Evolutionary conservation across 2,113 vertebrate species (phyloP).

Genomic region (Sturnus vulgaris): DNA sequence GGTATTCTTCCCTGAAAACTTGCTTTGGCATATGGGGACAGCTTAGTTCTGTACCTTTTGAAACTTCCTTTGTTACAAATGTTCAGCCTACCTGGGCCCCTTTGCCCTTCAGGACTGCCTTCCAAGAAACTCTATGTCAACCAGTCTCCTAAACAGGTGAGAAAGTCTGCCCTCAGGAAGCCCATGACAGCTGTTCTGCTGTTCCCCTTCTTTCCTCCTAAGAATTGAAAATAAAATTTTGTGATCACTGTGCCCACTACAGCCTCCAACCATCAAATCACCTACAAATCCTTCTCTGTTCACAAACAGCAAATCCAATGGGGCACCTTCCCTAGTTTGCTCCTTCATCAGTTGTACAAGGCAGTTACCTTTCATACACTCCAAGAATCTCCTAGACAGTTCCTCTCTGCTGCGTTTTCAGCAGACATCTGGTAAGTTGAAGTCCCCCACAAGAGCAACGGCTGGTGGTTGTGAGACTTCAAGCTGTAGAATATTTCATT

Average conservation of each 20-base stretch:
- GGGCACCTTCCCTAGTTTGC: background rate
- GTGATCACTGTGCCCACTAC: accelerated
- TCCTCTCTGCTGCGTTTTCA: background rate
- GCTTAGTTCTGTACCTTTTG: background rate
- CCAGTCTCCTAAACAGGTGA: background rate
- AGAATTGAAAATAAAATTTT: background rate
- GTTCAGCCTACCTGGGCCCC: background rate
- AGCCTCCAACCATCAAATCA: background rate
- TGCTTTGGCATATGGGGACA: accelerated
- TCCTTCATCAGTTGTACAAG: background rate
- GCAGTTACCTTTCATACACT: background rate
- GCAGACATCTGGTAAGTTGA: background rate
- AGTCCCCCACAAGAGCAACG: background rate
- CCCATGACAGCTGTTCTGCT: background rate
- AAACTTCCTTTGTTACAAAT: background rate
- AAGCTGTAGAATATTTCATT: background rate
- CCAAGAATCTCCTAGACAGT: background rate
- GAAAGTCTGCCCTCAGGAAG: background rate
- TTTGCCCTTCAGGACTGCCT: background rate
- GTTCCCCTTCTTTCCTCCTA: accelerated
- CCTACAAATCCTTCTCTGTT: background rate
- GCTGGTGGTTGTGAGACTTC: background rate
- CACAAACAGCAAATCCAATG: background rate
- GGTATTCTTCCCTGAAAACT: background rate
- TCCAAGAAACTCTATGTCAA: background rate